Percentiles rank a stretch among this genome's conserved stretches.
phyloP scores from a whole-genome alignment of 2,113 vertebrate species.

The Plecturocebus donacophilus region DNA sequence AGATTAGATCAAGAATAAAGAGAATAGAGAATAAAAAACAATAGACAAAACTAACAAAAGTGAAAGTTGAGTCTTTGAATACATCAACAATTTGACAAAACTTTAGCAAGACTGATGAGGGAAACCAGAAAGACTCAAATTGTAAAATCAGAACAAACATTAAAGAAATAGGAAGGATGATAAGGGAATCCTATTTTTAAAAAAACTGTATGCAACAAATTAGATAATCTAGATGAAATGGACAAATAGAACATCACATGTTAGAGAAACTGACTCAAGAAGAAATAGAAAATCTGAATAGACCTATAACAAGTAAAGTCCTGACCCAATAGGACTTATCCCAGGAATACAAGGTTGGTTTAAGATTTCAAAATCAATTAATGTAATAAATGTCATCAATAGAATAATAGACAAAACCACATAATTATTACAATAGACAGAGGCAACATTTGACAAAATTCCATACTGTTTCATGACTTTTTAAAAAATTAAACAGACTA shows the following conservation, averaged over 20 bases:
- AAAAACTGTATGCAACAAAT: not conserved
- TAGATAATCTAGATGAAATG: not conserved
- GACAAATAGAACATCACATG: not conserved
- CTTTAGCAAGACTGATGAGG: not conserved
- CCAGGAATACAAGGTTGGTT: not conserved
- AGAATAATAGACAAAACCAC: not conserved
- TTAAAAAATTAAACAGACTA: not conserved
- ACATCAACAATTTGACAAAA: not conserved
- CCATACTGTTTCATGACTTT: not conserved
- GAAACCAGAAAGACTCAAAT: not conserved
- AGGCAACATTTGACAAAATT: not conserved
- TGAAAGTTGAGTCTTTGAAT: not conserved
- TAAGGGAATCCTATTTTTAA: not conserved
- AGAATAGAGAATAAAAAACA: not conserved
- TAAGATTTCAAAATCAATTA: not conserved
- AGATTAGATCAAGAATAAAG: not conserved
- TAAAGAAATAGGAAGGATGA: not conserved
- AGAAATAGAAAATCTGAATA: not conserved
- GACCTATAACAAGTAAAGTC: not conserved
- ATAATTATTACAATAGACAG: not conserved
- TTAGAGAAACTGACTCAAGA: not conserved
- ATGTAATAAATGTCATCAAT: not conserved
- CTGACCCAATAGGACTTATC: not conserved
- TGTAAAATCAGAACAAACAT: not conserved
- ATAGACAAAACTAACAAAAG: not conserved